phyloP scores from a whole-genome alignment of 2,888 invertebrate species.

The Agapetus fuscipes region DNA sequence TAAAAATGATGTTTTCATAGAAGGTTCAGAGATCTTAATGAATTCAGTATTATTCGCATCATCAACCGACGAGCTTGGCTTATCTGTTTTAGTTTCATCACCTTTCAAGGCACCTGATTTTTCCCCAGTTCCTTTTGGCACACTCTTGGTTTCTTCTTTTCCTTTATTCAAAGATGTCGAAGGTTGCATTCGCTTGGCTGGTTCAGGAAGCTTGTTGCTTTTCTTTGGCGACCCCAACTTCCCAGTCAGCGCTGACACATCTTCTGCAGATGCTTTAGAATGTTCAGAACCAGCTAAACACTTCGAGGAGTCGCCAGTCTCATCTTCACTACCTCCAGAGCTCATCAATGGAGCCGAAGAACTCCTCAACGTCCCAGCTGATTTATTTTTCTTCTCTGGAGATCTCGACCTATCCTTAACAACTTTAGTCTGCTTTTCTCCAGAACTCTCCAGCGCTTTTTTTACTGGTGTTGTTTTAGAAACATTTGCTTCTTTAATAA shows the following conservation, averaged over 20 bases:
- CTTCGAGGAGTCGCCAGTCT: slow-evolving; percentile 1
- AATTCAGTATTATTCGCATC: slow-evolving; percentile 9
- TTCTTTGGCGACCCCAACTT: neutral
- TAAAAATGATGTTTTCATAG: slow-evolving; percentile 15
- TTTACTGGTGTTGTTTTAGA: too few species aligned
- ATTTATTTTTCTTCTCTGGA: slow-evolving; percentile 16
- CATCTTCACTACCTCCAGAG: slow-evolving; percentile 4
- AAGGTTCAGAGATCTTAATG: neutral
- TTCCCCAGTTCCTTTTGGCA: neutral
- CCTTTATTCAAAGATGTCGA: slow-evolving; percentile 1
- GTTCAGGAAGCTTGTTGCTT: neutral
- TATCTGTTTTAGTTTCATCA: slow-evolving; percentile 4
- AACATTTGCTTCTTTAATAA: neutral
- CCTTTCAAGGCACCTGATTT: neutral
- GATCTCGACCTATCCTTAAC: slow-evolving; percentile 16
- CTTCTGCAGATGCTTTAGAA: slow-evolving; percentile 8
- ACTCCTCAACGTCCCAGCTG: slow-evolving; percentile 12
- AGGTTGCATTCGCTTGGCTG: neutral
- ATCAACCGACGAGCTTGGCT: neutral
- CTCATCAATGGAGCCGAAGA: slow-evolving; percentile 18
- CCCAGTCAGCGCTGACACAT: neutral
- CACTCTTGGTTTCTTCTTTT: slow-evolving; percentile 10
- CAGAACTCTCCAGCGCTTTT: too few species aligned
- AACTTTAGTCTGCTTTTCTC: neutral
- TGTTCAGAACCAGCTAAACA: neutral